Evolutionary conservation across 2,113 vertebrate species (phyloP), one percentile per base, ranked within the genome.

Genomic region (Bungarus multicinctus): DNA sequence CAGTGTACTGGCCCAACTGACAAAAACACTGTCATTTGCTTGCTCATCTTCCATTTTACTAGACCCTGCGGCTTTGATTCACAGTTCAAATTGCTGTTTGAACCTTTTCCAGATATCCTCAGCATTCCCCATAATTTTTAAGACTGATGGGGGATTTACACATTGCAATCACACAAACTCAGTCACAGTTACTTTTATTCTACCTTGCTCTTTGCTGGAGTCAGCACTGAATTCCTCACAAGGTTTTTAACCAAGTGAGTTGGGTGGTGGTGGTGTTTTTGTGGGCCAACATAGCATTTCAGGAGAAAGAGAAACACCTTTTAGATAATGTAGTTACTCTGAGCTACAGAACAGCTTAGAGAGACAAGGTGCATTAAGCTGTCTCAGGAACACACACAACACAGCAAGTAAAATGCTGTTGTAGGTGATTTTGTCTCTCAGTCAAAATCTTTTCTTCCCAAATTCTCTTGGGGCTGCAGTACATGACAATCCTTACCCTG

Each of bases 51-150:
- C 94, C 3, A 5, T 87, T 95, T 94, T 91, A 86, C 85, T 57
- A 55, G 85, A 50, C 94, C 91, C 89, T 92, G 88, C 11, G 85
- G 93, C 90, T 94, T 93, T 88, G 58, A 43, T 88, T 87, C 91
- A 6, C 39, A 45, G 91, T 91, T 90, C 89, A 89, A 94, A 94
- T 86, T 52, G 89, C 91, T 92, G 52, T 91, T 95, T 92, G 93
- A 95, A 94, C 88, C 89, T 93, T 95, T 94, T 92, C 94, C 94
- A 96, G 93, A 91, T 57, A 81, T 91, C 91, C 85, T 94, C 92
- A 86, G 54, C 2, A 0, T 93, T 94, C 1, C 3, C 89, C 74
- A 16, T 93, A 34, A 93, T 94, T 95, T 94, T 96, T 95, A 93
- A 90, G 57, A 43, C 92, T 47, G 90, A 53, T 89, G 90, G 90